Percentiles rank a stretch among this genome's conserved stretches.
Evolutionary conservation across 2,113 vertebrate genomes (phyloP).

Genomic region (Aleadryas rufinucha): DNA sequence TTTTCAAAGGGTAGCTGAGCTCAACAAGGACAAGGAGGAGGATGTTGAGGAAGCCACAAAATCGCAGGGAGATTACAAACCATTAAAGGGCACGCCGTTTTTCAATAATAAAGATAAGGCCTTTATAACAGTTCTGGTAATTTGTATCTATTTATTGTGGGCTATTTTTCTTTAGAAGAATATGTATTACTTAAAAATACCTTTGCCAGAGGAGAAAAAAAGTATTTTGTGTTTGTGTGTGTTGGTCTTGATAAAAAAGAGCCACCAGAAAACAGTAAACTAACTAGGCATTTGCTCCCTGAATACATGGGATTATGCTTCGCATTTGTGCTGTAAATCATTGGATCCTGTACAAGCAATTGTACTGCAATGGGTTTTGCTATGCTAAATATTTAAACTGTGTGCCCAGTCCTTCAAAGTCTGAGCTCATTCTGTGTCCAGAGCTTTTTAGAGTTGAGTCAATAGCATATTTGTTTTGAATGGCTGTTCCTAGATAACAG

Average conservation of each 20-base stretch:
- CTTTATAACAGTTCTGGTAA: not conserved
- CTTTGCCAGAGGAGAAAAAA: not conserved
- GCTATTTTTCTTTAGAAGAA: not conserved
- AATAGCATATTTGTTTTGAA: slow-evolving; percentile 40
- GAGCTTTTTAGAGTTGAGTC: not conserved
- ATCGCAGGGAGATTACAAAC: not conserved
- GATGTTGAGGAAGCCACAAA: not conserved
- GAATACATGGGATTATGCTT: not conserved
- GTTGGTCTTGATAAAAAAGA: not conserved
- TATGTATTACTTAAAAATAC: not conserved
- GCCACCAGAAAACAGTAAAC: not conserved
- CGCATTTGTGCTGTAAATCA: not conserved
- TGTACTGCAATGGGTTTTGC: slow-evolving; percentile 5
- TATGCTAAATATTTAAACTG: slow-evolving; percentile 45
- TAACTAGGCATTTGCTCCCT: not conserved
- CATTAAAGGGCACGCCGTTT: not conserved
- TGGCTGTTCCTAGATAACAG: slow-evolving; percentile 30
- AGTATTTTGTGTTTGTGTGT: not conserved
- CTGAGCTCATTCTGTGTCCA: not conserved
- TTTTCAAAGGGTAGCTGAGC: not conserved
- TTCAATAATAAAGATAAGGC: not conserved
- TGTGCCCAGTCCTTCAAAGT: not conserved
- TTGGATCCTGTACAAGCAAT: not conserved
- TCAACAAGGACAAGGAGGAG: not conserved
- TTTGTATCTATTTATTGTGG: not conserved